Evolutionary conservation across 1,140 invertebrate species (phyloP), one percentile per base, ranked within the genome.

Genomic region (Lordiphosa collinella): DNA sequence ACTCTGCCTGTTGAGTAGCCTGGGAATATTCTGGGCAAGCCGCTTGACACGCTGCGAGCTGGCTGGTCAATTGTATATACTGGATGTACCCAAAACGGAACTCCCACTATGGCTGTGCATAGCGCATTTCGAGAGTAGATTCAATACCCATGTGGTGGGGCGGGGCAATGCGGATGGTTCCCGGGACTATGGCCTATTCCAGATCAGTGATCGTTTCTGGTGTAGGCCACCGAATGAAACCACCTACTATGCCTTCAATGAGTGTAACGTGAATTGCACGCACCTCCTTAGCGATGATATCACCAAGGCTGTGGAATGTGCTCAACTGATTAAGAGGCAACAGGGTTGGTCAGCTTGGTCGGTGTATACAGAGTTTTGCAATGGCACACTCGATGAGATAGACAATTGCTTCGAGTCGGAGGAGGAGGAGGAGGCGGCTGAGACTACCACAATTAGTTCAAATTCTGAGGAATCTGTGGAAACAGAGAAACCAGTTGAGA

Each of bases 341-440:
- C 87, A 90, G 91, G 94, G 94, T 8, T 95, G 93, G 89, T 90
- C 91, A 4, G 94, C 94, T 8, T 95, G 94, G 94, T 91, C 91
- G 0, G 93, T 93, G 0, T 94, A 93, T 60, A 86, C 64, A 4
- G 68, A 78, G 10, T 89, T 90, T 57, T 92, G 91, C 51, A 86
- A 86, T 44, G 56, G 63, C 2, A 86, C 85, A 10, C 44, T 86
- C 3, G 51, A 51, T 2, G 59, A 58, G 12, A 58, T 76, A 10
- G 72, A 86, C 6, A 41, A 69, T 43, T 87, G 86, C 38, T 87
- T 87, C 49, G 58, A 67, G 32, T 32, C 66, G 16, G 25, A 12
- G 34, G 9, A 22, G n/a, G 58, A 67, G 32, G 25, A 57, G 16
- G 25, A 12, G 34, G 9, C 31, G n/a, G 68, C 65, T 5, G 54